Conservation (phyloP, 2,888 invertebrate species). For the Proisotoma minuta region DNA sequence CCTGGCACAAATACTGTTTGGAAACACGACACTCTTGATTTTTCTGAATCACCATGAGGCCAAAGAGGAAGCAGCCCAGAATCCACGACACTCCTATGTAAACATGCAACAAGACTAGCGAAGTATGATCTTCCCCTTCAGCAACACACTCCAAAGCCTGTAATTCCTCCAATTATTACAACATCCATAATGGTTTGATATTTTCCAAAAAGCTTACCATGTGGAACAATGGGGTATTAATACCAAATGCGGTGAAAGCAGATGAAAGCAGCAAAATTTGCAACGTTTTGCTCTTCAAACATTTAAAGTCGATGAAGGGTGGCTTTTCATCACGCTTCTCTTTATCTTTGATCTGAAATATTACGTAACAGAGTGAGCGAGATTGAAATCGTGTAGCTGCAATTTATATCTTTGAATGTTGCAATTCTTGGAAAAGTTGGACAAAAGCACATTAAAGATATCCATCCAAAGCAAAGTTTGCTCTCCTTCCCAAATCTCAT, state of each 20-base stretch:
- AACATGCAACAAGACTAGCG: slow-evolving; percentile 57
- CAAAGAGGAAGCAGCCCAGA: slow-evolving; percentile 74
- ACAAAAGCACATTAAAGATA: slow-evolving; percentile 19
- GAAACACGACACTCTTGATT: slow-evolving; percentile 79
- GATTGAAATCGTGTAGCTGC: not conserved
- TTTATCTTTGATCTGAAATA: slow-evolving; percentile 58
- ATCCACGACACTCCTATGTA: slow-evolving; percentile 79
- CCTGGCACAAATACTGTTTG: slow-evolving; percentile 70
- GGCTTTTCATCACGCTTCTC: slow-evolving; percentile 71
- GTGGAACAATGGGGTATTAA: slow-evolving; percentile 79
- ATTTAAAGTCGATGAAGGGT: slow-evolving; percentile 79
- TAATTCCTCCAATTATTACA: not conserved
- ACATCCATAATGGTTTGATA: not conserved
- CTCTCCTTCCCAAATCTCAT: not conserved
- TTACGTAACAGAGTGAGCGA: not conserved
- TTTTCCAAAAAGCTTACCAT: slow-evolving; percentile 54
- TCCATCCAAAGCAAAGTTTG: no score
- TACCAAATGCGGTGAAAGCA: slow-evolving; percentile 73
- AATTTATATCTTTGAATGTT: no score
- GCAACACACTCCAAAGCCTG: slow-evolving; percentile 28
- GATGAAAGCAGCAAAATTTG: slow-evolving; percentile 75
- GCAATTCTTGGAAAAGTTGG: not conserved
- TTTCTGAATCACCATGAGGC: slow-evolving; percentile 74
- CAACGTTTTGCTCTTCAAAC: slow-evolving; percentile 75
- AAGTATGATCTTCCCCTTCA: slow-evolving; percentile 28